phyloP scores from a whole-genome alignment of 2,113 vertebrate species.

The Bucco capensis region DNA sequence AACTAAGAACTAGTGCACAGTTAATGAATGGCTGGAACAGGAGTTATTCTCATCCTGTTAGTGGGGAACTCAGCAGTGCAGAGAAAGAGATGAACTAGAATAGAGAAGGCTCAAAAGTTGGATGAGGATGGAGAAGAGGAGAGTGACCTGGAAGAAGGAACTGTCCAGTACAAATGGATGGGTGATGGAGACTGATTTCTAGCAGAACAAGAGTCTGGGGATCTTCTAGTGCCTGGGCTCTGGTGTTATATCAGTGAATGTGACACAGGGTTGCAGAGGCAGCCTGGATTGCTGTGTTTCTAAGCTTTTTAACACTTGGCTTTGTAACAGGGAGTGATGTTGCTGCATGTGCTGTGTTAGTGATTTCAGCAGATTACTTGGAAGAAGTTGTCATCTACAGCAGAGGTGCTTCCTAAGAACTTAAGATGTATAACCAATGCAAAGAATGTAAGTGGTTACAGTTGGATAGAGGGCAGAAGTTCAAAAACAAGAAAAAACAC shows the following conservation, averaged over 20 bases:
- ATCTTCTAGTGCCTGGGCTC: not conserved
- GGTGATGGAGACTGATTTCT: not conserved
- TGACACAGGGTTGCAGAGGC: not conserved
- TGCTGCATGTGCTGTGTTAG: fast-evolving
- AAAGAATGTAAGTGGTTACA: not conserved
- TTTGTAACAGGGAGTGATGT: not conserved
- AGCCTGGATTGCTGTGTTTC: not conserved
- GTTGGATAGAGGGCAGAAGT: not conserved
- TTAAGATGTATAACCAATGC: not conserved
- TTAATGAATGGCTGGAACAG: not conserved
- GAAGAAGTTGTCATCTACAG: not conserved
- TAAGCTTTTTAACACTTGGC: not conserved
- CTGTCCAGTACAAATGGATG: fast-evolving
- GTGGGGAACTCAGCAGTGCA: not conserved
- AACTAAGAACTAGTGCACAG: not conserved
- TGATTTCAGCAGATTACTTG: not conserved
- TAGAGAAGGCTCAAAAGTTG: not conserved
- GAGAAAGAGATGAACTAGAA: not conserved
- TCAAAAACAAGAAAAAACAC: not conserved
- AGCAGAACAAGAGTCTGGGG: not conserved
- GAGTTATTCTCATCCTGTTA: not conserved
- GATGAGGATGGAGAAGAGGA: not conserved
- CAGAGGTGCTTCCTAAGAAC: not conserved
- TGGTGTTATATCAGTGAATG: not conserved
- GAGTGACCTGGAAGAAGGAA: not conserved